Evolutionary conservation across 2,888 invertebrate species (phyloP).

Genomic region (Leucophenga maculata): DNA sequence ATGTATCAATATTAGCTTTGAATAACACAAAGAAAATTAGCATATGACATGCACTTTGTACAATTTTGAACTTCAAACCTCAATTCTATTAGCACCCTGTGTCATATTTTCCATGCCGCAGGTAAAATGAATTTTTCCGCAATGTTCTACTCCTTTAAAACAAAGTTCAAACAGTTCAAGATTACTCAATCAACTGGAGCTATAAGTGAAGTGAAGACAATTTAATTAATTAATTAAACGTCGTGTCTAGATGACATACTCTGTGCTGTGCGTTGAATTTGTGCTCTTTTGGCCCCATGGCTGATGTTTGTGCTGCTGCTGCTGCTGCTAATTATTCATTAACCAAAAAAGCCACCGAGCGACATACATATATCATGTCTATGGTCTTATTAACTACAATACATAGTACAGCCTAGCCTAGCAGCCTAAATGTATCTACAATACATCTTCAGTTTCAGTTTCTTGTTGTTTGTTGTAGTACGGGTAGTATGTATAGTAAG

Average conservation of each 20-base stretch:
- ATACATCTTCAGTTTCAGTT: not conserved
- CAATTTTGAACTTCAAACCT: too few relatives aligned
- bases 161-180: conserved; percentile 36
- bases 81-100: too few relatives aligned
- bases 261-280: conserved; percentile 27
- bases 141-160: not conserved
- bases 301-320: conserved; percentile 33
- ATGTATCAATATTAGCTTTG: too few relatives aligned
- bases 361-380: conserved; percentile 16
- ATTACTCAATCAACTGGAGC: conserved; percentile 44
- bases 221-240: conserved; percentile 62
- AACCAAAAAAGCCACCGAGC: conserved; percentile 58
- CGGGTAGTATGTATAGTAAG: conserved; percentile 27
- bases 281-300: conserved; percentile 27
- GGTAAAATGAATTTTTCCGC: not conserved
- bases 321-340: conserved; percentile 56
- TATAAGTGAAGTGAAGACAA: conserved; percentile 46
- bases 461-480: conserved; percentile 21
- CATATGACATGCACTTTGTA: too few relatives aligned
- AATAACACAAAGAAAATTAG: too few relatives aligned
- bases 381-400: conserved; percentile 7
- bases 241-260: conserved; percentile 17
- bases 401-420: not conserved
- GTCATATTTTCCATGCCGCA: not conserved
- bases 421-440: not conserved